Evolutionary conservation across 2,888 invertebrate genomes (phyloP).

Genomic region (Phoronis australis): DNA sequence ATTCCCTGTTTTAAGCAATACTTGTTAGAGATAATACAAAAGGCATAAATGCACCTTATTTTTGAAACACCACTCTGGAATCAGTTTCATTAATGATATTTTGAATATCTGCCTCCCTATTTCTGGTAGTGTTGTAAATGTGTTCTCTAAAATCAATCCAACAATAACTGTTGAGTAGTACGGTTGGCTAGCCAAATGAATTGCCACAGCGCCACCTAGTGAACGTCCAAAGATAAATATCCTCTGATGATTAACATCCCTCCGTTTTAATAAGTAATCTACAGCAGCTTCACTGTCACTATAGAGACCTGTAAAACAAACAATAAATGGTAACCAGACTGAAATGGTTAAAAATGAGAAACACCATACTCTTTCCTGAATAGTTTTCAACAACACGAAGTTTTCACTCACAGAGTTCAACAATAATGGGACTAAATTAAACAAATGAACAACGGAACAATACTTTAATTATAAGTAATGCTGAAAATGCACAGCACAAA

Average conservation of each 20-base stretch:
- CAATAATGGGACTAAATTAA: no score
- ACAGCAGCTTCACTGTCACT: slow-evolving; percentile 82
- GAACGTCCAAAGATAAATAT: slow-evolving; percentile 83
- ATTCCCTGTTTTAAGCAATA: no score
- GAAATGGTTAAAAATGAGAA: no score
- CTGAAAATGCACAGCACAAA: no score
- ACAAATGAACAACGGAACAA: no score
- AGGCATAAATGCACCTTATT: slow-evolving; percentile 74
- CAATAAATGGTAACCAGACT: no score
- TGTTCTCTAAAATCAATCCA: slow-evolving; percentile 87
- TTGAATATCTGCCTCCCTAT: slow-evolving; percentile 81
- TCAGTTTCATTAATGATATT: slow-evolving; percentile 63
- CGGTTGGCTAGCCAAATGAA: slow-evolving; percentile 73
- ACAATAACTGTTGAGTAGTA: slow-evolving; percentile 75
- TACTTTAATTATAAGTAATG: no score
- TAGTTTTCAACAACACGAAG: no score
- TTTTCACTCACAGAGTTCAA: no score
- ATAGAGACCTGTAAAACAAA: slow-evolving; percentile 61
- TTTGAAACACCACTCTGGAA: slow-evolving; percentile 81
- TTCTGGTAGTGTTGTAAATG: slow-evolving; percentile 89
- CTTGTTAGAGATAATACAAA: neutral
- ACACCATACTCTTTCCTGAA: no score
- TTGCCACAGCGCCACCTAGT: slow-evolving; percentile 87
- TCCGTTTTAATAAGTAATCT: slow-evolving; percentile 74
- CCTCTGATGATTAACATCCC: slow-evolving; percentile 77